phyloP scores from a whole-genome alignment of 2,888 invertebrate species.

The Noctua comes region DNA sequence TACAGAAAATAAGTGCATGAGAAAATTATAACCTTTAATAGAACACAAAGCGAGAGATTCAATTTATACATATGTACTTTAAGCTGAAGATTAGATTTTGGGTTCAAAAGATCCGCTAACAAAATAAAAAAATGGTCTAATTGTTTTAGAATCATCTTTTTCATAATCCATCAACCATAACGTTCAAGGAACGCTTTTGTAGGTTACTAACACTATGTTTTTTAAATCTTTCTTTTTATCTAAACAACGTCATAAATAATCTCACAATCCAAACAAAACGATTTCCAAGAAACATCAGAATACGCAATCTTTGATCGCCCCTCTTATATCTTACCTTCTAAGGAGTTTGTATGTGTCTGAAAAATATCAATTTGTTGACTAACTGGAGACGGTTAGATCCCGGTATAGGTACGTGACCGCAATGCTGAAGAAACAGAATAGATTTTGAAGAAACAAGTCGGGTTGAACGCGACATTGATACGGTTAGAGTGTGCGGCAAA shows the following conservation, averaged over 20 bases:
- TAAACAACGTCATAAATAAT: slow-evolving; percentile 30
- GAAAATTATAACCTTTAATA: too few relatives aligned
- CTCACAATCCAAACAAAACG: slow-evolving; percentile 26
- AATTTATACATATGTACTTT: too few relatives aligned
- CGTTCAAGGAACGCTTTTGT: neutral
- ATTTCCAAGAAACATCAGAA: slow-evolving; percentile 11
- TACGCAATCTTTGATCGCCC: slow-evolving; percentile 40
- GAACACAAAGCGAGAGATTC: neutral
- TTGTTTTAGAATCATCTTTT: neutral
- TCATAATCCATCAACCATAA: neutral
- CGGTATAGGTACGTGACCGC: slow-evolving; percentile 79
- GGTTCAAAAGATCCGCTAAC: too few relatives aligned
- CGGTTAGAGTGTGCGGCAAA: slow-evolving; percentile 64
- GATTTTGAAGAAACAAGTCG: slow-evolving; percentile 76
- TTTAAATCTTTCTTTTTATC: neutral
- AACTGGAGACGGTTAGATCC: slow-evolving; percentile 79
- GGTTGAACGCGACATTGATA: slow-evolving; percentile 73
- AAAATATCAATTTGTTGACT: slow-evolving; percentile 87
- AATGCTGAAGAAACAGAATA: slow-evolving; percentile 73
- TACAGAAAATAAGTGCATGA: too few relatives aligned
- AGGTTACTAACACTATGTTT: neutral
- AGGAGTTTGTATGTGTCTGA: slow-evolving; percentile 74
- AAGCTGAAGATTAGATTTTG: too few relatives aligned
- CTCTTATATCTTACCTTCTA: slow-evolving; percentile 55
- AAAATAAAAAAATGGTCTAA: too few relatives aligned